Evolutionary conservation across 2,113 vertebrate species (phyloP).

Genomic region (Rhineura floridana): DNA sequence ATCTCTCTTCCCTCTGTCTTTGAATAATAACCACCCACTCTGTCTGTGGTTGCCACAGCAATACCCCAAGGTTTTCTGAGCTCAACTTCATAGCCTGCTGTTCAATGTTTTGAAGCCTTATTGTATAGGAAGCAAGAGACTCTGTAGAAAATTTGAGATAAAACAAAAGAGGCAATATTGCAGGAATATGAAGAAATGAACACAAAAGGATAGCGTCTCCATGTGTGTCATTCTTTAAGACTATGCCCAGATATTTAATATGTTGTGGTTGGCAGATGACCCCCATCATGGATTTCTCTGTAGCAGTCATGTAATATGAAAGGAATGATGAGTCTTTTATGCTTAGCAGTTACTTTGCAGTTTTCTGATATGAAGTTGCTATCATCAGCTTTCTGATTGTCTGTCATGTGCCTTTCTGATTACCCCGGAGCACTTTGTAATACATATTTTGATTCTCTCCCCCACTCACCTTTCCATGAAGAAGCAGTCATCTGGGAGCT

Average conservation of each 20-base stretch:
- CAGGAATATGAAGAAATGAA: background rate
- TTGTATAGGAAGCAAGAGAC: background rate
- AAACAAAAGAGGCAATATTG: background rate
- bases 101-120: background rate
- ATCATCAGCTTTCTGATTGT: background rate
- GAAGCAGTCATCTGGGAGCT: background rate
- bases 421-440: background rate
- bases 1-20: background rate
- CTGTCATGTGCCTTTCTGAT: background rate
- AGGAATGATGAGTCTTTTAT: background rate
- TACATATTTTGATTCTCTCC: too few species aligned
- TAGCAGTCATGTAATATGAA: background rate
- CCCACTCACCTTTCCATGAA: background rate
- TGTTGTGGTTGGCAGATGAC: background rate
- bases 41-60: background rate
- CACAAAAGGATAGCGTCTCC: background rate
- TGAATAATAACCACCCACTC: background rate
- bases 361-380: background rate
- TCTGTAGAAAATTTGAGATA: background rate
- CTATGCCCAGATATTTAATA: background rate
- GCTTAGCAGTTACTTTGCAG: background rate
- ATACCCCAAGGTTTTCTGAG: background rate
- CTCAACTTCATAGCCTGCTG: background rate
- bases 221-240: background rate
- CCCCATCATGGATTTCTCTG: background rate